phyloP scores from a whole-genome alignment of 2,113 vertebrate species.

The Urocitellus parryii region DNA sequence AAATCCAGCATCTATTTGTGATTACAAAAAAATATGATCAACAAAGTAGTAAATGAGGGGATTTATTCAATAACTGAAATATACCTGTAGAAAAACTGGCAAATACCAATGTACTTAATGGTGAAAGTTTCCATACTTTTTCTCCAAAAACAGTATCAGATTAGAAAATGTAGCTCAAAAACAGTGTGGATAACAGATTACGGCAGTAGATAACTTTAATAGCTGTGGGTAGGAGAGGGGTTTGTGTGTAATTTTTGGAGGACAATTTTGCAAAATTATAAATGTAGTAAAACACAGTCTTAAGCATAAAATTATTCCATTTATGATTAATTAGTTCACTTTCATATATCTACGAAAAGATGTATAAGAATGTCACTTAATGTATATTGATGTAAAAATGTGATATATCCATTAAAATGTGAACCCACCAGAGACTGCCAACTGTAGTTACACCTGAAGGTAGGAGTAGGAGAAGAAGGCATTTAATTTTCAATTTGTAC shows the following conservation, averaged over 20 bases:
- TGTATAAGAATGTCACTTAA: neutral
- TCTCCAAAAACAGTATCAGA: neutral
- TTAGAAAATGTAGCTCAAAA: neutral
- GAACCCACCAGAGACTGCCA: neutral
- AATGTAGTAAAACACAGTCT: neutral
- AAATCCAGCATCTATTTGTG: too few species aligned
- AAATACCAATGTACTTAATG: too few species aligned
- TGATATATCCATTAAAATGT: neutral
- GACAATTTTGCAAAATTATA: slow-evolving; percentile 11
- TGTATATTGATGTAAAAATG: neutral
- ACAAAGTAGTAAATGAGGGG: too few species aligned
- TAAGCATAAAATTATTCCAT: neutral
- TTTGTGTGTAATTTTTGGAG: neutral
- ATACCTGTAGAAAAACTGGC: too few species aligned
- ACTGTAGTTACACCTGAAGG: neutral
- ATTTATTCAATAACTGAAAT: too few species aligned
- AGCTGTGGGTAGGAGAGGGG: neutral
- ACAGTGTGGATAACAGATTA: neutral
- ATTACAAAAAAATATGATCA: too few species aligned
- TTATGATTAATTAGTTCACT: neutral
- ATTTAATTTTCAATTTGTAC: neutral
- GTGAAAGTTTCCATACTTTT: too few species aligned
- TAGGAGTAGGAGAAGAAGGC: neutral
- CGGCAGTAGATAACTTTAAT: neutral
- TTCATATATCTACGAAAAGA: neutral